Evolutionary conservation across 2,888 invertebrate genomes (phyloP).

Genomic region (Monopis laevigella): DNA sequence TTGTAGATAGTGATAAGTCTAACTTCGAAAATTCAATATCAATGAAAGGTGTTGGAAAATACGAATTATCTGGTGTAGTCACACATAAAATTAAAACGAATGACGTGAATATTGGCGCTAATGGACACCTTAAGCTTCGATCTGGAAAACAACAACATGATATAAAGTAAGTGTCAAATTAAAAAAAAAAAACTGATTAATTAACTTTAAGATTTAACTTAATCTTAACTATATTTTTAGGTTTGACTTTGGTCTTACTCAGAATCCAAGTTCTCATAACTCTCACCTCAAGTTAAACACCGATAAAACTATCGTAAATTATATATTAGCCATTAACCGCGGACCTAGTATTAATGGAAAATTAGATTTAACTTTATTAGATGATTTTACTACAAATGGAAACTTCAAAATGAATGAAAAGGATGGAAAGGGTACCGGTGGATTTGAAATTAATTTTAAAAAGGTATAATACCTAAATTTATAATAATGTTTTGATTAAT

Average conservation of each 20-base stretch:
- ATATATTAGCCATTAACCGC: slow-evolving; percentile 52
- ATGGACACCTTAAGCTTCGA: slow-evolving; percentile 60
- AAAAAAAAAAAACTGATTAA: background rate
- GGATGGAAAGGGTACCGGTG: slow-evolving; percentile 72
- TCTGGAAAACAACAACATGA: slow-evolving; percentile 61
- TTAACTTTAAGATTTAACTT: slow-evolving; percentile 1
- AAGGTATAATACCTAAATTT: slow-evolving; percentile 35
- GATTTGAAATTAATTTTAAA: slow-evolving; percentile 66
- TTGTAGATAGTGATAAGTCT: slow-evolving; percentile 64
- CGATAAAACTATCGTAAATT: slow-evolving; percentile 45
- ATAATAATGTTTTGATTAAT: background rate
- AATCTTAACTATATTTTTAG: slow-evolving; percentile 26
- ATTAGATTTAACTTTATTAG: slow-evolving; percentile 69
- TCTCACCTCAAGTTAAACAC: slow-evolving; percentile 60
- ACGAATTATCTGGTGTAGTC: slow-evolving; percentile 69
- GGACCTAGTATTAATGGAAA: slow-evolving; percentile 49
- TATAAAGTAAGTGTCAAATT: slow-evolving; percentile 56
- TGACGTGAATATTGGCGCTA: slow-evolving; percentile 64
- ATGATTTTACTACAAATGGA: slow-evolving; percentile 69
- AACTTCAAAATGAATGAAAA: slow-evolving; percentile 68
- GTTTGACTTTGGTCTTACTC: slow-evolving; percentile 52
- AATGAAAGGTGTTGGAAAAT: slow-evolving; percentile 69
- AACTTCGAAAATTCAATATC: slow-evolving; percentile 69
- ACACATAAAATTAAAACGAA: slow-evolving; percentile 62
- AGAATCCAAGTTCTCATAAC: slow-evolving; percentile 50